phyloP scores from a whole-genome alignment of 2,113 vertebrate genomes.

The Microcebus tavaratra region DNA sequence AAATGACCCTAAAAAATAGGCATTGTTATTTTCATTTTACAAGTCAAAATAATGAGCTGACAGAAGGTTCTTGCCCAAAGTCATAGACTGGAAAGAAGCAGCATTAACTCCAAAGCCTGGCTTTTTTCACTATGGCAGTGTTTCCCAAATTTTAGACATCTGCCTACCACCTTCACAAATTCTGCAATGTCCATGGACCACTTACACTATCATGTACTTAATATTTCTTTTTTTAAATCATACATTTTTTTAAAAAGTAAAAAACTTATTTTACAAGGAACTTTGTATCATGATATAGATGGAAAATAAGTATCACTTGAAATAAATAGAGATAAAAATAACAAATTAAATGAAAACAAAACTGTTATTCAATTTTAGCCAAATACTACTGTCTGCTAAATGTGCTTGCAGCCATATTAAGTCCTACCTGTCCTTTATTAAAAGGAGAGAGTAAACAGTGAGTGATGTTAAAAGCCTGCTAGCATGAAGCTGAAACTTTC shows the following conservation, averaged over 20 bases:
- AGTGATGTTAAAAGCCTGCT: neutral
- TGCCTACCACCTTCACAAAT: neutral
- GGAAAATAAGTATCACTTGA: conserved; percentile 40
- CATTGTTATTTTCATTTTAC: neutral
- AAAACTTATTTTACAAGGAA: neutral
- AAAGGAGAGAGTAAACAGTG: neutral
- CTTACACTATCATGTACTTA: neutral
- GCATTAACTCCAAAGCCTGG: neutral
- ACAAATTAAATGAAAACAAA: conserved; percentile 42
- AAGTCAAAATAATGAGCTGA: neutral
- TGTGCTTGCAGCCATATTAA: neutral
- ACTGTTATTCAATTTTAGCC: neutral
- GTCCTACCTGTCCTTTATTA: neutral
- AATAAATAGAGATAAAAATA: neutral
- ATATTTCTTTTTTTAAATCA: neutral
- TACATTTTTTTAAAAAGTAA: neutral
- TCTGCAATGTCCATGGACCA: neutral
- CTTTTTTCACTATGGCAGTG: neutral
- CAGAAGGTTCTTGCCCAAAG: neutral
- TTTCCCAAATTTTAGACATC: neutral
- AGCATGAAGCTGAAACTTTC: neutral
- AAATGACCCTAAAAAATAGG: neutral
- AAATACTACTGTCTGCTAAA: neutral
- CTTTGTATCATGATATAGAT: neutral
- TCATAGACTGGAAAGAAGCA: neutral